A percentile compares a stretch with the other conserved stretches of the same genome.
These are phyloP conservation scores for Ptychobarbus kaznakovi DNA, from an alignment of 2,797 vertebrate species.

Conservation along the genomic window DNA sequence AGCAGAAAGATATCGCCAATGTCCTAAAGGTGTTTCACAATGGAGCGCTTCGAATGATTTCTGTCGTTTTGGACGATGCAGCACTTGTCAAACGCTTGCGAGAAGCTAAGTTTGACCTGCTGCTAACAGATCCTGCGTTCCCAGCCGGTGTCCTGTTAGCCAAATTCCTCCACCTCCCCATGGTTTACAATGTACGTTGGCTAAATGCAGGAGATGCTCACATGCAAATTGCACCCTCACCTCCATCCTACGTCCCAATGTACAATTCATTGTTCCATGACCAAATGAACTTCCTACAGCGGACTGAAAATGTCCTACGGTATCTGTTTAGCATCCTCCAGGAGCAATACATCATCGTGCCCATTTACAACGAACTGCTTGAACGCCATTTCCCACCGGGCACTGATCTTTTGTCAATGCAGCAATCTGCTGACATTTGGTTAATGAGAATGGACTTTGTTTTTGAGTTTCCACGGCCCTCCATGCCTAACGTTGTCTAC, in stretches of 20 bases:
- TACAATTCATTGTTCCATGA: conserved; percentile 46
- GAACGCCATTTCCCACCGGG: conserved; percentile 40
- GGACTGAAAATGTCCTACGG: conserved; percentile 44
- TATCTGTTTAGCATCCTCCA: conserved; percentile 40
- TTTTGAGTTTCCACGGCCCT: conserved; percentile 30
- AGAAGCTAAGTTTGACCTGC: conserved; percentile 54
- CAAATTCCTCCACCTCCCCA: conserved; percentile 34
- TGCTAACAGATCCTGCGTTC: conserved; percentile 61
- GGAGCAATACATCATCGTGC: conserved; percentile 50
- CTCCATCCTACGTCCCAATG: conserved; percentile 56
- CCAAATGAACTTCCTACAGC: conserved; percentile 50
- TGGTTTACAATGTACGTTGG: conserved; percentile 58
- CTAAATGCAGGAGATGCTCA: conserved; percentile 58
- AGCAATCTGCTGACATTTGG: conserved; percentile 34
- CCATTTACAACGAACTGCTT: conserved; percentile 39
- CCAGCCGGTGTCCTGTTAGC: conserved; percentile 46
- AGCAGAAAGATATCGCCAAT: conserved; percentile 49
- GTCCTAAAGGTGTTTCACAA: conserved; percentile 52
- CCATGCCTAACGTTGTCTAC: conserved; percentile 24
- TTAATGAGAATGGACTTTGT: conserved; percentile 32
- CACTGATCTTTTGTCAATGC: conserved; percentile 22
- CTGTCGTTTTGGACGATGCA: conserved; percentile 60
- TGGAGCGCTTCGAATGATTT: conserved; percentile 51
- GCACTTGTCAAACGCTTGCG: conserved; percentile 38
- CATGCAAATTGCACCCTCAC: conserved; percentile 53